Evolutionary conservation across 2,888 invertebrate genomes (phyloP), one percentile per base, ranked within the genome.

Genomic region (Lampropteryx suffumata): DNA sequence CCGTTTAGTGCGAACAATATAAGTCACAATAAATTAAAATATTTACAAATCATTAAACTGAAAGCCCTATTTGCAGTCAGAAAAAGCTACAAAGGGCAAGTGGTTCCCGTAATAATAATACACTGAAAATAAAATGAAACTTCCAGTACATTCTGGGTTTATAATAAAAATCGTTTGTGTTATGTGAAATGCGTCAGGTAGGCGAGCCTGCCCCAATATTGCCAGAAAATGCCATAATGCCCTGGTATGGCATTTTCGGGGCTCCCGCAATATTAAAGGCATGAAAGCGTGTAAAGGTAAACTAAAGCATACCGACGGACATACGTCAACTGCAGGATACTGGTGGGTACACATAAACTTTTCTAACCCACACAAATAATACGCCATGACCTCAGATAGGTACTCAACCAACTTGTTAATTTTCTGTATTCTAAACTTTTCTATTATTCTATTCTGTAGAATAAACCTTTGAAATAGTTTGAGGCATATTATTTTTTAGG

Each of bases 111-210:
- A 3, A 12, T 33, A 24, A 6, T 24, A 21, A 21, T 21, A 5
- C 21, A 21, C 21, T 17, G 17, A 24, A 24, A 24, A 24, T 24
- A 24, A 24, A 39, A 39, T 17, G 8, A 27, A 7, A 13, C 28
- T 28, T n/a, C 14, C 7, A n/a, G 30, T 24, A 24, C 21, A 9
- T 11, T 29, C 29, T 29, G 29, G 10, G 35, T 67, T 69, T 62
- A 68, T 71, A 68, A 70, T 67, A 69, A 62, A 61, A 58, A 44
- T 53, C 51, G 50, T 59, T 59, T 64, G 64, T 49, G 64, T 55
- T 64, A 62, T 57, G 51, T 45, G 59, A 62, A 59, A 67, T 63
- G 62, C 56, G 59, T 50, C 43, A 55, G 59, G 51, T 52, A 52
- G 51, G 53, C 51, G 44, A 48, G 55, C 51, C 46, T 50, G 52